Evolutionary conservation across 2,797 vertebrate genomes (phyloP), one percentile per base, ranked within the genome.

Genomic region (Clarias laeviceps): DNA sequence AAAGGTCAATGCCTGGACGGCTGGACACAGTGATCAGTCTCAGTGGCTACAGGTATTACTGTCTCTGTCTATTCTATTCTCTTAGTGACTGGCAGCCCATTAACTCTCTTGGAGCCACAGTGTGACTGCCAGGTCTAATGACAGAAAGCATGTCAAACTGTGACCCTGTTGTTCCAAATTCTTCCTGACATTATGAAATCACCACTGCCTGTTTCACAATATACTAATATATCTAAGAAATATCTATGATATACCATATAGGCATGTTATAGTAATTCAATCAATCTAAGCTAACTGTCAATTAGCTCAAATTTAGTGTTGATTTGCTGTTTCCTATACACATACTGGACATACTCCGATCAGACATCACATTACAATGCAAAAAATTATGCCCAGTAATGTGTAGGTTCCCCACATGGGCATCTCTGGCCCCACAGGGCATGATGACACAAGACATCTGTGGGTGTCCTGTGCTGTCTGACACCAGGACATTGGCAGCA

Each of bases 1-100:
- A 89, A 99, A 99, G 91, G 98, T 99, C 74, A 99, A 99, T 29
- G 98, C 98, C 64, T 99, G 98, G 98, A 99, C 98, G 32, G 98
- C 98, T 0, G 98, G 98, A 90, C 97, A 96, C 90, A 99, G 96
- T 7, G 98, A 99, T 94, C 98, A 99, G 92, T 99, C 98, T 4
- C 98, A 99, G 85, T 99, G 98, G 98, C 87, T 99, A 87, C 98
- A 99, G 97, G 98, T 99, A 85, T n/a, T 72, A 29, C 69, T 50
- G 27, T 59, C 64, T 70, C 66, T 64, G 37, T 15, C 65, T 50
- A 17, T 82, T 62, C 72, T 40, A 9, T 56, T 59, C 70, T 45
- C 40, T 57, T 57, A 56, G 57, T 80, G 73, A 83, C 66, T 80
- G 66, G 73, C 65, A 70, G 37, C 34, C n/a, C 54, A 72, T 80